These are phyloP conservation scores for Teleogryllus oceanicus DNA, from an alignment of 2,888 invertebrate genomes.

Conservation along the genomic window DNA sequence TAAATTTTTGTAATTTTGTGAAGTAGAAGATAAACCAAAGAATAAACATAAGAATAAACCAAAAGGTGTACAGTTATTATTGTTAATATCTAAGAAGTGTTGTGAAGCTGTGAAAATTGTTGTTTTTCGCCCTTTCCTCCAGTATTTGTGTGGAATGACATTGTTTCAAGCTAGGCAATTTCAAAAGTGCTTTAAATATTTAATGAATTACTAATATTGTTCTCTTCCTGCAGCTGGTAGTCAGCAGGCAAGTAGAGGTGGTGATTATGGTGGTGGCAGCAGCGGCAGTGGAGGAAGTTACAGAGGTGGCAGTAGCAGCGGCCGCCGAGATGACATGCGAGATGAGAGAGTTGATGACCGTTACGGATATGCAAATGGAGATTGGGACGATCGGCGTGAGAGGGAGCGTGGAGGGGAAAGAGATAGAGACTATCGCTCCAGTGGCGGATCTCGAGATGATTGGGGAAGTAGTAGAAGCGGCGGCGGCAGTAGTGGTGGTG, in stretches of 20 bases:
- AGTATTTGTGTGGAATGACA: no score
- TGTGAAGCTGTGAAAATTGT: no score
- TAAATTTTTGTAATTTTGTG: no score
- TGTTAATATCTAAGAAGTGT: no score
- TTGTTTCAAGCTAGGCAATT: no score
- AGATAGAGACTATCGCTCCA: conserved; percentile 44
- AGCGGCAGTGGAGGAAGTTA: conserved; percentile 31
- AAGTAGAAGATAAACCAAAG: no score
- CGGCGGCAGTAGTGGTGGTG: conserved; percentile 47
- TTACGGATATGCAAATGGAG: conserved; percentile 34
- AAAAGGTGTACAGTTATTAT: no score
- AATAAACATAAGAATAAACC: no score
- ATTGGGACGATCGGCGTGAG: conserved; percentile 42
- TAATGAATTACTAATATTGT: neutral
- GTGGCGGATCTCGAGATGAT: conserved; percentile 4
- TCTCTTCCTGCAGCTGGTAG: neutral
- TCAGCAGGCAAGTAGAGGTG: conserved; percentile 19
- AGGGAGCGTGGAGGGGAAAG: conserved; percentile 41
- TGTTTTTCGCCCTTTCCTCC: no score
- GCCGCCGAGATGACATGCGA: neutral
- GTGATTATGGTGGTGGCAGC: conserved; percentile 33
- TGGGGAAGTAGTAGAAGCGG: neutral
- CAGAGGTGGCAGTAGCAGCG: conserved; percentile 31
- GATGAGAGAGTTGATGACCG: conserved; percentile 27
- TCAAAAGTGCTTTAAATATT: neutral